Conservation (phyloP, 1,140 invertebrate genomes). For the Vanessa atalanta region DNA sequence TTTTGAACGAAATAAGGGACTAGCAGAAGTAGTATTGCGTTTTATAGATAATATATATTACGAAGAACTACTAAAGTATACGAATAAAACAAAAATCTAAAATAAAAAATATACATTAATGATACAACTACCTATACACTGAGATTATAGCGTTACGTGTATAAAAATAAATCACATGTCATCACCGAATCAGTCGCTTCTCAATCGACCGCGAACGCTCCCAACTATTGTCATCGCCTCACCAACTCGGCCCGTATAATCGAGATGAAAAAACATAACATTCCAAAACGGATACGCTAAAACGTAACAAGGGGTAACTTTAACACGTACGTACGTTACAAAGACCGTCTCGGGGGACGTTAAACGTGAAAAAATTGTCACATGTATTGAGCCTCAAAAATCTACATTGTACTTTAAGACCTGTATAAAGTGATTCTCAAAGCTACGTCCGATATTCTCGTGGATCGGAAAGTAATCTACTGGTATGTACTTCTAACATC, state of each 20-base stretch:
- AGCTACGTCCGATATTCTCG: constrained; percentile 49
- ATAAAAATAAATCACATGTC: constrained; percentile 76
- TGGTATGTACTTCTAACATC: constrained; percentile 54
- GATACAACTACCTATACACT: constrained; percentile 63
- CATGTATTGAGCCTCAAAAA: constrained; percentile 65
- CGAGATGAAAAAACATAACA: constrained; percentile 42
- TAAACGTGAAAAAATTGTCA: constrained; percentile 47
- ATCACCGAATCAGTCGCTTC: constrained; percentile 49
- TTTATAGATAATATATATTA: constrained; percentile 30
- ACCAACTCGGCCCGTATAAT: constrained; percentile 49
- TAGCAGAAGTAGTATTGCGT: constrained; percentile 71
- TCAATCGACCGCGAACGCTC: constrained; percentile 28
- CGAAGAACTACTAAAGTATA: constrained; percentile 30
- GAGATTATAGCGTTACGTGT: constrained; percentile 66
- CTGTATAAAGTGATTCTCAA: constrained; percentile 61
- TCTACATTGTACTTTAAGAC: constrained; percentile 71
- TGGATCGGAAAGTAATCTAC: constrained; percentile 52
- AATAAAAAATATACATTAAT: constrained; percentile 54
- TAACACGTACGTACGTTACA: constrained; percentile 50
- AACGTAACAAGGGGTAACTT: constrained; percentile 74
- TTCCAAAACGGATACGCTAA: constrained; percentile 51
- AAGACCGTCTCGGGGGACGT: constrained; percentile 52
- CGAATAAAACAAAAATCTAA: constrained; percentile 32
- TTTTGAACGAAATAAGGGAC: constrained; percentile 69
- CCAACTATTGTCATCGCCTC: constrained; percentile 43